Conservation (phyloP, 2,113 vertebrate genomes). For the Hypocryptadius cinnamomeus region DNA sequence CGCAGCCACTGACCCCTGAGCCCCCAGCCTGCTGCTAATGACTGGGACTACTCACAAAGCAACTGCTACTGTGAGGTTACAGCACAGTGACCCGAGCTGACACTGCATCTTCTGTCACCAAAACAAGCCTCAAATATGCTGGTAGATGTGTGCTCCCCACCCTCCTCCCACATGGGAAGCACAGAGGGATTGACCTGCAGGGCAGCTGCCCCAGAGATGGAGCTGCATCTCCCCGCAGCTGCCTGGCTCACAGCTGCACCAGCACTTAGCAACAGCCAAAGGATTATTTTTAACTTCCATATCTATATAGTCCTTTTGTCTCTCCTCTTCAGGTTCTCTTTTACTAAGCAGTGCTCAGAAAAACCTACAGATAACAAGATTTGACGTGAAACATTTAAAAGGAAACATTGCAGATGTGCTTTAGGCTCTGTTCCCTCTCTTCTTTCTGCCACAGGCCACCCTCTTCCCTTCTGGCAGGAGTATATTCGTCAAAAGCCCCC, state of each 20-base stretch:
- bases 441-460: neutral
- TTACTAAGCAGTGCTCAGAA: neutral
- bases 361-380: neutral
- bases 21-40: neutral
- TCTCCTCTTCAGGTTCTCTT: neutral
- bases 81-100: neutral
- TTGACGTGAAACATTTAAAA: neutral
- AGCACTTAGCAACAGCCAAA: neutral
- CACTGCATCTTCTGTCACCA: neutral
- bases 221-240: neutral
- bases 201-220: rapidly evolving
- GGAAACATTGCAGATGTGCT: neutral
- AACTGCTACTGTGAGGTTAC: neutral
- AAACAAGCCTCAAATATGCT: neutral
- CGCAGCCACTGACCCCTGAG: rapidly evolving
- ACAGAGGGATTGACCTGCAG: rapidly evolving
- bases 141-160: neutral
- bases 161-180: neutral
- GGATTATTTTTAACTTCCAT: neutral
- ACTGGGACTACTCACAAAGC: neutral
- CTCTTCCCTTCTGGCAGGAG: neutral
- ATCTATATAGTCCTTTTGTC: neutral
- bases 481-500: neutral
- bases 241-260: neutral
- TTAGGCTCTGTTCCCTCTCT: neutral